phyloP scores from a whole-genome alignment of 2,113 vertebrate species.

The Columba livia region DNA sequence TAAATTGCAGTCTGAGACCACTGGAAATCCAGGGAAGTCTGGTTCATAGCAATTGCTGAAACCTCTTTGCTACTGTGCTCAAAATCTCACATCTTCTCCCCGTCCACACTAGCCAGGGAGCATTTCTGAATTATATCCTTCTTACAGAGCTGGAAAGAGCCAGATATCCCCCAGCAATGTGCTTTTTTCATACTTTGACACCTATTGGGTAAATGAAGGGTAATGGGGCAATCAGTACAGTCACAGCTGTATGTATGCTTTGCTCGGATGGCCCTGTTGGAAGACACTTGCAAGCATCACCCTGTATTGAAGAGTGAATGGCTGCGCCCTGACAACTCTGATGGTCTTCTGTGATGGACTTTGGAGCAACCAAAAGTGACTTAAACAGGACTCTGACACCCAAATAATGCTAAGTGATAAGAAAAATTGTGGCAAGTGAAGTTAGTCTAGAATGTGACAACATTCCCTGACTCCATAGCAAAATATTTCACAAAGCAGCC shows the following conservation, averaged over 20 bases:
- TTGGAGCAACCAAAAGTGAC: neutral
- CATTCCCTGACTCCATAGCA: neutral
- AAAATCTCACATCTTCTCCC: neutral
- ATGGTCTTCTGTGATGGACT: neutral
- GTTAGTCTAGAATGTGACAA: neutral
- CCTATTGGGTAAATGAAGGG: neutral
- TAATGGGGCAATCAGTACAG: neutral
- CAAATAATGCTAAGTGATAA: accelerated
- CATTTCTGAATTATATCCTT: neutral
- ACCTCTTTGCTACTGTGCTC: too few species aligned
- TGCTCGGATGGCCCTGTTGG: too few species aligned
- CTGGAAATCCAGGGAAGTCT: too few species aligned
- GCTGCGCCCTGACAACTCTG: neutral
- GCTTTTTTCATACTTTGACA: neutral
- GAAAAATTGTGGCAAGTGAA: neutral
- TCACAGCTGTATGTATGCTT: neutral
- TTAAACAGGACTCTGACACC: neutral
- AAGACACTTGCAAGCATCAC: neutral
- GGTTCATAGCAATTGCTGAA: too few species aligned
- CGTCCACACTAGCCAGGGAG: neutral
- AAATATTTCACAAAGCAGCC: neutral
- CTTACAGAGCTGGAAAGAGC: neutral
- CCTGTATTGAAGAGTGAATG: neutral
- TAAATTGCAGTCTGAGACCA: too few species aligned
- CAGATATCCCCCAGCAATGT: neutral